A percentile compares a stretch with the other conserved stretches of the same genome.
These are phyloP conservation scores for Notodromas monacha DNA, from an alignment of 2,888 invertebrate genomes.

Conservation along the genomic window DNA sequence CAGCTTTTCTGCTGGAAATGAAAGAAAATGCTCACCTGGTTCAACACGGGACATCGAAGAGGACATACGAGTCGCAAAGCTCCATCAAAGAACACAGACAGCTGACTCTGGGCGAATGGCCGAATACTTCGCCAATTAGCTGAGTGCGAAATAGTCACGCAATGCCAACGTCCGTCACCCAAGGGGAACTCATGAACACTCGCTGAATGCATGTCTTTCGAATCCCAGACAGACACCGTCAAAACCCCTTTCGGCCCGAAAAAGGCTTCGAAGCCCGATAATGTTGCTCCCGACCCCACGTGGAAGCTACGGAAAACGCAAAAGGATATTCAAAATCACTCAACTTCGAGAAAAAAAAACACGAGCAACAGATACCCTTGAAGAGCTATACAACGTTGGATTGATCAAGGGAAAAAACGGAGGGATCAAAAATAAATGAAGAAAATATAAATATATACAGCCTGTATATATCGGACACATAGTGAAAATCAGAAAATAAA, in stretches of 20 bases:
- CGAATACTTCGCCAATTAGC: neutral
- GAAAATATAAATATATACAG: no score
- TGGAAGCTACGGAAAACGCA: no score
- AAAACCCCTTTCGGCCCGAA: no score
- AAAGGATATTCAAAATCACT: no score
- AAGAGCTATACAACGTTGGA: neutral
- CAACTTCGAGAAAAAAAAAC: no score
- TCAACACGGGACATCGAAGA: neutral
- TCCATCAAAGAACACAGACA: neutral
- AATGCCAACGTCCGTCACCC: constrained; percentile 1
- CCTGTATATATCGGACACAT: no score
- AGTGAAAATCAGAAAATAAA: no score
- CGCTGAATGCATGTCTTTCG: neutral
- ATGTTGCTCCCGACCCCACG: no score
- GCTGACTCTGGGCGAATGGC: neutral
- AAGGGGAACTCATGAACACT: neutral
- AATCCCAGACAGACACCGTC: neutral
- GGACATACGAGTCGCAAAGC: neutral
- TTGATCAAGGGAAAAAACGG: neutral
- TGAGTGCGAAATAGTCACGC: neutral
- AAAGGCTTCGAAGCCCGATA: no score
- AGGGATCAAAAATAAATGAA: no score
- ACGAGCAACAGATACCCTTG: neutral
- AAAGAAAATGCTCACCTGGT: no score
- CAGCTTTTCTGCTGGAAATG: no score